Base-by-base conservation (phyloP, 2,113 vertebrate genomes). In the Sebastes schlegelii region DNA sequence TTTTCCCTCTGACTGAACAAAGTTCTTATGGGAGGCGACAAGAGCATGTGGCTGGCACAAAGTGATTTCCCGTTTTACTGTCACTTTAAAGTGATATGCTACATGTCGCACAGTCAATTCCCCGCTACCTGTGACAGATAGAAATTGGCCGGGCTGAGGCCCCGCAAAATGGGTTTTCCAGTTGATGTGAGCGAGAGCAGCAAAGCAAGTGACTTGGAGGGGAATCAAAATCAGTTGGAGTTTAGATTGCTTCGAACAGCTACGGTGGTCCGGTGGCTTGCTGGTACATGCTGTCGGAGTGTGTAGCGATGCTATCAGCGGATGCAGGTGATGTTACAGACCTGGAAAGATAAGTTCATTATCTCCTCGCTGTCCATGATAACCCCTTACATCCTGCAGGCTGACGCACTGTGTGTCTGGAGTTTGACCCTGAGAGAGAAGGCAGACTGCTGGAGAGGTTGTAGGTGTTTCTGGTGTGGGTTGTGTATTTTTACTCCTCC, bases 1-100 rank as follows among this genome's bases (percentile, higher is more conserved):
- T 87, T 89, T 88, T 90, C 64, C 77, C 87, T 91, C 85, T 93
- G 92, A 93, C 90, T 93, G 90, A 93, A 90, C 91, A 92, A 92
- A 89, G 86, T 89, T 92, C 90, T 93, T 89, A 90, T 94, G 85
- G 87, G 83, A 91, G 89, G 77, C 60, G 91, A 94, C 92, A 94
- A 83, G 84, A 81, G 88, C 87, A 81, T 90, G 92, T 84, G 90
- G 88, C 88, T 81, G 80, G 82, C 84, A 80, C 82, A 90, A 93
- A 92, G 92, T 88, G 91, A 95, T 95, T 93, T 92, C 84, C 90
- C 70, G 68, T 87, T 93, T 91, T 89, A 79, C 90, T 87, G 93
- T 91, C 93, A 88, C 92, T 92, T 93, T 92, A 90, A 92, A 90
- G 91, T 91, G 90, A 94, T 92, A 91, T 91, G 92, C 92, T 89